Conservation (phyloP, 2,888 invertebrate genomes). For the Omphaloscelis lunosa region DNA sequence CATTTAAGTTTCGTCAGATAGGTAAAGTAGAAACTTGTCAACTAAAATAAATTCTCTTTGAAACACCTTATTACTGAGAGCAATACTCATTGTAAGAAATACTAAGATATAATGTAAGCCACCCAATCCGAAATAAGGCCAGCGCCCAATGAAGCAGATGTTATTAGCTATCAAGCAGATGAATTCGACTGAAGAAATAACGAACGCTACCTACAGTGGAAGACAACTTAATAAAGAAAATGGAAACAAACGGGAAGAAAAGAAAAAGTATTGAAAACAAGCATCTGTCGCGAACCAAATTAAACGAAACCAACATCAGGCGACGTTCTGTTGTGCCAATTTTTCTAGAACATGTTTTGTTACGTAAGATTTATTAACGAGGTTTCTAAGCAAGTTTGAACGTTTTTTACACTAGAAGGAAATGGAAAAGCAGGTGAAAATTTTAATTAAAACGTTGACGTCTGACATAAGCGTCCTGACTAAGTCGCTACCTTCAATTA, state of each 20-base stretch:
- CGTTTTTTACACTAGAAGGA: slow-evolving; percentile 4
- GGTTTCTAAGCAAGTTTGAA: background rate
- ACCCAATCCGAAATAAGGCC: slow-evolving; percentile 36
- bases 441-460: background rate
- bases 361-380: slow-evolving; percentile 23
- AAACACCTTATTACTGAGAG: background rate
- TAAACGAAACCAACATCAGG: slow-evolving; percentile 53
- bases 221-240: slow-evolving; percentile 62
- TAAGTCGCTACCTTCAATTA: slow-evolving; percentile 1
- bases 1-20: background rate
- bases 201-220: slow-evolving; percentile 54
- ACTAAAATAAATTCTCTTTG: background rate
- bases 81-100: slow-evolving; percentile 22
- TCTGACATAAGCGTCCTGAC: background rate
- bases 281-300: slow-evolving; percentile 72
- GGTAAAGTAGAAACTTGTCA: background rate
- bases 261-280: slow-evolving; percentile 69
- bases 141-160: slow-evolving; percentile 45
- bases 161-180: slow-evolving; percentile 56
- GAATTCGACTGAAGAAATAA: slow-evolving; percentile 54
- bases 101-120: slow-evolving; percentile 10
- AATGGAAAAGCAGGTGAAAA: background rate
- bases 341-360: slow-evolving; percentile 28
- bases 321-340: slow-evolving; percentile 34
- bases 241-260: slow-evolving; percentile 64